These are phyloP conservation scores for Notechis scutatus DNA, from an alignment of 2,113 vertebrate genomes.

Conservation along the genomic window DNA sequence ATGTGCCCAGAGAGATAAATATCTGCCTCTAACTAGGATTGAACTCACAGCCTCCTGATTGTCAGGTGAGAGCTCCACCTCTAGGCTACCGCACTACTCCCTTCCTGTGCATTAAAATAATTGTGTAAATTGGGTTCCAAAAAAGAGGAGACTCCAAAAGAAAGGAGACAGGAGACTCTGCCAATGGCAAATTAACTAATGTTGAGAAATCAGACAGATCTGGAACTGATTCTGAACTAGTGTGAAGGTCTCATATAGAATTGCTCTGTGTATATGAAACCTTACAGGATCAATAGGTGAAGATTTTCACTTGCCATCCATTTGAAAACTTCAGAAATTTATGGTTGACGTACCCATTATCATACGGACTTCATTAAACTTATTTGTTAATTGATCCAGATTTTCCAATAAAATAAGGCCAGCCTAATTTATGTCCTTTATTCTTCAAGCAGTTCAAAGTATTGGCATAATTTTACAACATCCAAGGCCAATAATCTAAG, in stretches of 20 bases:
- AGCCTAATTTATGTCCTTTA: neutral
- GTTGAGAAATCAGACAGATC: neutral
- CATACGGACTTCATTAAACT: neutral
- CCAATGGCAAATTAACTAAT: neutral
- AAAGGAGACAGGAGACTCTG: neutral
- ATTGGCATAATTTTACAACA: neutral
- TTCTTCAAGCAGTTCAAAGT: neutral
- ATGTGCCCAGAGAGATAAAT: no score
- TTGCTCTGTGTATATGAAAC: neutral
- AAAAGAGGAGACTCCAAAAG: neutral
- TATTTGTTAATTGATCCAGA: neutral
- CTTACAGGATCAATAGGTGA: neutral
- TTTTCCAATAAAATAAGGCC: neutral
- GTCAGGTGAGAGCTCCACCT: no score
- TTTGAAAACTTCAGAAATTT: neutral
- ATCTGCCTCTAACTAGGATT: no score
- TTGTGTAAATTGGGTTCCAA: neutral
- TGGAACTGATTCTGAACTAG: neutral
- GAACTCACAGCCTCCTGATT: no score
- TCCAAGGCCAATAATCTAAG: neutral
- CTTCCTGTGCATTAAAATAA: neutral
- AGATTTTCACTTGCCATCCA: neutral
- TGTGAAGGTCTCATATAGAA: neutral
- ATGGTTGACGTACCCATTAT: neutral
- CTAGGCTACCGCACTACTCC: no score